A percentile compares a stretch with the other conserved stretches of the same genome.
phyloP scores from a whole-genome alignment of 2,113 vertebrate genomes.

The Channa maculata region DNA sequence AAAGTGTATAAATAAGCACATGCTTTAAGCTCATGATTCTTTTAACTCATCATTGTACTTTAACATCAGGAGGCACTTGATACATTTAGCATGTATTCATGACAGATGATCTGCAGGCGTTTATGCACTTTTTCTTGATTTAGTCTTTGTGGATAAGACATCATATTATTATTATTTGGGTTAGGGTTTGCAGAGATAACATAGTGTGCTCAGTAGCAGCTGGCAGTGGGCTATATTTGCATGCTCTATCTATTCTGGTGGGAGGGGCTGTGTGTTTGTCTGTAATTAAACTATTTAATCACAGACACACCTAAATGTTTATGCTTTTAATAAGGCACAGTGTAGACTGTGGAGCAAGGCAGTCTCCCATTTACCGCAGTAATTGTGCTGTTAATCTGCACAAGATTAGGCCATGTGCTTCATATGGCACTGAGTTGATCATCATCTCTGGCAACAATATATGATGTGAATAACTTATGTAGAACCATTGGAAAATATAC shows the following conservation, averaged over 20 bases:
- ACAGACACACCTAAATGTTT: conserved; percentile 61
- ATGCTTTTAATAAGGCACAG: conserved; percentile 34
- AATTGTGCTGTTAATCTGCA: not conserved
- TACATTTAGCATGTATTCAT: too few species aligned
- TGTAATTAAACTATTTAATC: conserved; percentile 70
- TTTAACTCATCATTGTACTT: too few species aligned
- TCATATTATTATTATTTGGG: conserved; percentile 24
- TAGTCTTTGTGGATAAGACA: not conserved
- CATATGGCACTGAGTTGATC: not conserved
- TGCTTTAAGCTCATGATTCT: too few species aligned
- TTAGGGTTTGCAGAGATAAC: conserved; percentile 35
- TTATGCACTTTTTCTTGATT: not conserved
- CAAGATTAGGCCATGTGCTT: not conserved
- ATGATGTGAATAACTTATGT: too few species aligned
- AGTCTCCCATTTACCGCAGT: not conserved
- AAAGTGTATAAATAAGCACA: too few species aligned
- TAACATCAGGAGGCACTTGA: too few species aligned
- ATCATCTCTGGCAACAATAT: not conserved
- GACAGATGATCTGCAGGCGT: too few species aligned
- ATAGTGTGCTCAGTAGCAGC: conserved; percentile 47
- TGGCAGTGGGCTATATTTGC: conserved; percentile 69
- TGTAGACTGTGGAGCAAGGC: not conserved
- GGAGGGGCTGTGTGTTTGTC: conserved; percentile 62
- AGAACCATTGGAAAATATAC: too few species aligned
- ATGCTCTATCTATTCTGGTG: conserved; percentile 41